Percentiles rank a stretch among this genome's conserved stretches.
phyloP scores from a whole-genome alignment of 2,113 vertebrate species.

The Desmodus rotundus region DNA sequence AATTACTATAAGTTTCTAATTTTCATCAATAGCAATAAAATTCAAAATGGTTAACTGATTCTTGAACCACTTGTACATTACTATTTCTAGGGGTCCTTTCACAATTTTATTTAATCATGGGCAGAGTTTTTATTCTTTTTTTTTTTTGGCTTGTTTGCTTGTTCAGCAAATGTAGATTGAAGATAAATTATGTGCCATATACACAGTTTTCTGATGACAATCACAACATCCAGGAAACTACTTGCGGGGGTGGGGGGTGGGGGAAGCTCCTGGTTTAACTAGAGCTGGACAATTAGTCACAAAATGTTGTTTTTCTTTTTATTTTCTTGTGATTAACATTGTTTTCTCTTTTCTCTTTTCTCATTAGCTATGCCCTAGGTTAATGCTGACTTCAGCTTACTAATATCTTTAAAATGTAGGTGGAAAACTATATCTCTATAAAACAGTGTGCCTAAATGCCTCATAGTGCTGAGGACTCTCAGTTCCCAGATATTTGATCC shows the following conservation, averaged over 20 bases:
- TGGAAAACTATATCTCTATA: neutral
- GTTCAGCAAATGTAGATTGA: neutral
- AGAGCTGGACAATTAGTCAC: neutral
- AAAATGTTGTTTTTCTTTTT: neutral
- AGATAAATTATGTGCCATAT: neutral
- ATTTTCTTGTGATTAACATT: neutral
- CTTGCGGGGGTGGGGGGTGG: fast-evolving
- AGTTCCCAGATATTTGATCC: neutral
- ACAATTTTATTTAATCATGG: neutral
- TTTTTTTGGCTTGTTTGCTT: neutral
- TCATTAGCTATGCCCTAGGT: neutral
- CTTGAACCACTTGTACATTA: neutral
- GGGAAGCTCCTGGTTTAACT: neutral
- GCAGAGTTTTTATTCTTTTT: neutral
- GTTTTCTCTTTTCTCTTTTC: neutral
- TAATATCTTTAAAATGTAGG: neutral
- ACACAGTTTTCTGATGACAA: neutral
- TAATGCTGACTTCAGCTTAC: neutral
- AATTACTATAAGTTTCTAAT: neutral
- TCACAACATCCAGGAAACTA: neutral
- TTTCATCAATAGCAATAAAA: neutral
- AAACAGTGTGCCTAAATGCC: neutral
- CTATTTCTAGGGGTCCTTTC: neutral
- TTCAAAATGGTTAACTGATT: neutral
- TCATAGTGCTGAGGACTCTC: neutral